These are phyloP conservation scores for Dermatemys mawii DNA, from an alignment of 2,113 vertebrate genomes.

Conservation along the genomic window DNA sequence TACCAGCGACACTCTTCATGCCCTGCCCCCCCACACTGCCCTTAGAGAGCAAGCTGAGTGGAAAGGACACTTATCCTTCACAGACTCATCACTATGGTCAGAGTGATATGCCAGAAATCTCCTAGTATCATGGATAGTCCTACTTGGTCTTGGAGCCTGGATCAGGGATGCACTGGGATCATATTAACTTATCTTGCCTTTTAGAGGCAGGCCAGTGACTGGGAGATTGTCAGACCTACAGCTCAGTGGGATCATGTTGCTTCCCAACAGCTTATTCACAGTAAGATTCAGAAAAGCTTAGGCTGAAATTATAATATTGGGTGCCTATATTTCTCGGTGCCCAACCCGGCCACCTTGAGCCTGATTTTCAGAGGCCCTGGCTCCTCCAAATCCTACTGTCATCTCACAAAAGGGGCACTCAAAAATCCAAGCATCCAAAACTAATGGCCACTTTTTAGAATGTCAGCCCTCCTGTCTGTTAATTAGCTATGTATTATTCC, in stretches of 20 bases:
- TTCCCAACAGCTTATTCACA: neutral
- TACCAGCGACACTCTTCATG: neutral
- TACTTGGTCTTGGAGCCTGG: neutral
- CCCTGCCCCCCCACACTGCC: neutral
- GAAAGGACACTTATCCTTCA: neutral
- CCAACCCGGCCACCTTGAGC: neutral
- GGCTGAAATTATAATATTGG: neutral
- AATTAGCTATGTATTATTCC: neutral
- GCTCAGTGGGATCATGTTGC: neutral
- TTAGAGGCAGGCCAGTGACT: neutral
- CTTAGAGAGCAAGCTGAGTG: neutral
- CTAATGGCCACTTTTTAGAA: neutral
- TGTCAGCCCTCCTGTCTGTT: neutral
- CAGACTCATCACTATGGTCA: neutral
- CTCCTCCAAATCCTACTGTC: neutral
- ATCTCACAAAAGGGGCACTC: neutral
- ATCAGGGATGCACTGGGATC: neutral
- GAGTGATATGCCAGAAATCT: neutral
- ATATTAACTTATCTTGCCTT: neutral
- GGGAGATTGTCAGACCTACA: neutral
- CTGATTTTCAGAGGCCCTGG: rapidly evolving
- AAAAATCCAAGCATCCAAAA: neutral
- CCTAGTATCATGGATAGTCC: rapidly evolving
- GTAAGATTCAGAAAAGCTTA: neutral
- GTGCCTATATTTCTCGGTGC: neutral